Conservation (phyloP, 1,140 invertebrate genomes). For the Musca vetustissima region DNA sequence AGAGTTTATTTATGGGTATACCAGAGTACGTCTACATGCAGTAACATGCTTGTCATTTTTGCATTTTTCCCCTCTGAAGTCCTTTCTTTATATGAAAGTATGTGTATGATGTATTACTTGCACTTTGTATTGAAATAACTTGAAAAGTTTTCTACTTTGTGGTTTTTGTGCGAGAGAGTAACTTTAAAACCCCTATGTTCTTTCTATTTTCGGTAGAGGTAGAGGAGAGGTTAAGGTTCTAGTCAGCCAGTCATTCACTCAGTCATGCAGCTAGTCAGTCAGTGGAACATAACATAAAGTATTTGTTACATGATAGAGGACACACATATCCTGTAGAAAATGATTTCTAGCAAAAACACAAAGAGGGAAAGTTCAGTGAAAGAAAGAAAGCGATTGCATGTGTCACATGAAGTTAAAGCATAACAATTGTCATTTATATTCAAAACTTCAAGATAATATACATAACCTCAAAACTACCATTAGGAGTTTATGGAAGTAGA, state of each 20-base stretch:
- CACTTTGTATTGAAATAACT: slow-evolving; percentile 19
- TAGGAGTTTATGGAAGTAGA: too few species aligned
- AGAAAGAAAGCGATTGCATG: neutral
- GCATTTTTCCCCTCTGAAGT: neutral
- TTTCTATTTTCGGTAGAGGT: too few species aligned
- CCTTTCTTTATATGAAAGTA: neutral
- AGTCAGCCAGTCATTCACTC: neutral
- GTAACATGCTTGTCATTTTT: neutral
- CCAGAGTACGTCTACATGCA: too few species aligned
- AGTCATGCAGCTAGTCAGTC: neutral
- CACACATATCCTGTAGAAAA: neutral
- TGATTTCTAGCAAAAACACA: neutral
- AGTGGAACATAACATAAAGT: neutral
- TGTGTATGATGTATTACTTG: neutral
- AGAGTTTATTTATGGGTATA: too few species aligned
- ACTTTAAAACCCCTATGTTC: neutral
- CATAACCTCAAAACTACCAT: too few species aligned
- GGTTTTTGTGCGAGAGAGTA: neutral
- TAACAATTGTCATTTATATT: too few species aligned
- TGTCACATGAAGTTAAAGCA: too few species aligned
- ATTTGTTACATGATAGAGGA: neutral
- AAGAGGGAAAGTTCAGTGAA: neutral
- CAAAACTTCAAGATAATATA: too few species aligned
- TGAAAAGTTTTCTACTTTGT: slow-evolving; percentile 7
- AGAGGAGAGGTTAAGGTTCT: neutral